Evolutionary conservation across 2,888 invertebrate species (phyloP), one percentile per base, ranked within the genome.

Genomic region (Calameuta pallipes): DNA sequence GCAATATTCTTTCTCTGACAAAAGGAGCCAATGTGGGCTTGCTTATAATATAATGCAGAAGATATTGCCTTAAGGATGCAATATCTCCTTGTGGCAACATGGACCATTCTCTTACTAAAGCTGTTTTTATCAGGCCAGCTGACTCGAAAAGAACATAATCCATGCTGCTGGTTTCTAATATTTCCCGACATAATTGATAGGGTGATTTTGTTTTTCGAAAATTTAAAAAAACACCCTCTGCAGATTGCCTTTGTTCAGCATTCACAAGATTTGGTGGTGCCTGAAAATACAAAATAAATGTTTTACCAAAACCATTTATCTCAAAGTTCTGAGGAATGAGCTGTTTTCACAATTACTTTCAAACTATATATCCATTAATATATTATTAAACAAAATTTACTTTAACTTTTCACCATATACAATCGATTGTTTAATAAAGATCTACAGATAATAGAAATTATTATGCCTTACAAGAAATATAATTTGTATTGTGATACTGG

Each of bases 121-220:
- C 96, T 84, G 95, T 94, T 92, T 97, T 97, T 79, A 98, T 92
- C 33, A 97, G 94, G 80, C 96, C 95, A 11, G 96, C 97, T 74
- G 97, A 95, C 93, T 98, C 98, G 92, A 97, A 98, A 76, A 97
- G 92, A 11, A 98, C 96, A 92, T 97, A 97, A 87, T 96, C 96
- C 76, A 94, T 94, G 79, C 93, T 92, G 69, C 95, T 95, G 80
- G 94, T 94, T 89, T 96, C 96, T 83, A 98, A 92, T 84, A 98
- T 95, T 88, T 95, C 94, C 86, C 95, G 94, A 90, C 97, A 98
- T 76, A 97, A 91, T 78, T 94, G 94, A 91, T 97, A 97, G 11
- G 98, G 97, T 81, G 95, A 94, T 90, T 96, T 95, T 4, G 96
- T 95, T 90, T 96, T 96, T 41, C 96, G 94, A 89, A 98, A 97